These are phyloP conservation scores for Cyclargus thomasi DNA, from an alignment of 1,140 invertebrate genomes.

Conservation along the genomic window DNA sequence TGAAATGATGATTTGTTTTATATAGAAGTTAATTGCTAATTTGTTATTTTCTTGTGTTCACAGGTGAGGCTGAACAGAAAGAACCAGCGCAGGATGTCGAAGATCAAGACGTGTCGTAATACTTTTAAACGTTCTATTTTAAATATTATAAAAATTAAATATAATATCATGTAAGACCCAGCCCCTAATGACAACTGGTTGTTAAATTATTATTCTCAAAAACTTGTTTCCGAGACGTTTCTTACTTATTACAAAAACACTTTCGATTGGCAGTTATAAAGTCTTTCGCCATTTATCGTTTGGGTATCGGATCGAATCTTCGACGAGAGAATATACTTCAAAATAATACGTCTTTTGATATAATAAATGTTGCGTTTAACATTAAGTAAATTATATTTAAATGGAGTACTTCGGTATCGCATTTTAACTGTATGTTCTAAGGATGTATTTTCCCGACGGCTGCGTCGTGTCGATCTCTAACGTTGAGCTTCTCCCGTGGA, in stretches of 20 bases:
- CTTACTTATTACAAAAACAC: conserved; percentile 28
- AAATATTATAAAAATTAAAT: conserved; percentile 67
- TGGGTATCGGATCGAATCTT: conserved; percentile 54
- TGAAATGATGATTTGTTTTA: not conserved
- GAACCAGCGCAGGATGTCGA: conserved; percentile 93
- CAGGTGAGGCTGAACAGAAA: conserved; percentile 91
- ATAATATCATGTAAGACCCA: conserved; percentile 66
- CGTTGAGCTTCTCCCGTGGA: conserved; percentile 31
- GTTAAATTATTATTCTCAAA: conserved; percentile 30
- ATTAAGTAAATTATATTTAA: conserved; percentile 57
- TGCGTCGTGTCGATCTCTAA: conserved; percentile 48
- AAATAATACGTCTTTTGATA: conserved; percentile 62
- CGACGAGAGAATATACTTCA: conserved; percentile 46
- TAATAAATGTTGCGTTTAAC: conserved; percentile 55
- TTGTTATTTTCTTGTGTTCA: conserved; percentile 11
- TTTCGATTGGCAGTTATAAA: conserved; percentile 37
- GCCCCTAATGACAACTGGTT: conserved; percentile 52
- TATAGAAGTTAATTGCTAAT: not conserved
- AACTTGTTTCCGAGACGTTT: conserved; percentile 28
- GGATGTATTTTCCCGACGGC: conserved; percentile 57
- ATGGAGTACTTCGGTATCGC: conserved; percentile 65
- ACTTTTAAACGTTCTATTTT: conserved; percentile 44
- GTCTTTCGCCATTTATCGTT: conserved; percentile 30
- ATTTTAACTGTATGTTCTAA: conserved; percentile 65
- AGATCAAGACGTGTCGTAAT: conserved; percentile 95